These are phyloP conservation scores for Syngnathus floridae DNA, from an alignment of 2,113 vertebrate species.

Conservation along the genomic window DNA sequence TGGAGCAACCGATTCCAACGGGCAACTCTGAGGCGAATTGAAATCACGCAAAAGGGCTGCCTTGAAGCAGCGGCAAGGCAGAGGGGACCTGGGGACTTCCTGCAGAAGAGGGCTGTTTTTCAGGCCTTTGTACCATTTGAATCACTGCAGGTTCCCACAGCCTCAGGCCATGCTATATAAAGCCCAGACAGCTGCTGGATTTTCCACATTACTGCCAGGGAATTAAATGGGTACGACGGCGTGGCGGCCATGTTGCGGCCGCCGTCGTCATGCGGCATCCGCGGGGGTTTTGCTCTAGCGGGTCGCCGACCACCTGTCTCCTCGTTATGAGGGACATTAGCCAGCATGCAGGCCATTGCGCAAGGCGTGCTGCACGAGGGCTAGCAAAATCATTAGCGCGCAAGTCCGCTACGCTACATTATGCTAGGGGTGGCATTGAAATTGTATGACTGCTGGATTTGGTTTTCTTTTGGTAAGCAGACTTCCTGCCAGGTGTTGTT, in stretches of 20 bases:
- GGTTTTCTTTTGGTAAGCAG: neutral
- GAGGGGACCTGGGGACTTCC: neutral
- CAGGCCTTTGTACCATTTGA: constrained; percentile 51
- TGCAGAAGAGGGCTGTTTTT: neutral
- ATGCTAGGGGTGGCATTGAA: neutral
- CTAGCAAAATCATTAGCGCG: constrained; percentile 10
- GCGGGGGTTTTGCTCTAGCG: constrained; percentile 36
- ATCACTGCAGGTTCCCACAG: constrained; percentile 53
- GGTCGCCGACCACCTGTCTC: constrained; percentile 50
- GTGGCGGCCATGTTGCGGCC: constrained; percentile 36
- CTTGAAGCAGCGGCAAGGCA: neutral
- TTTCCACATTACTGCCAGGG: constrained; percentile 54
- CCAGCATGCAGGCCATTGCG: constrained; percentile 1
- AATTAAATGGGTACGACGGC: constrained; percentile 55
- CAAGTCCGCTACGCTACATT: constrained; percentile 10
- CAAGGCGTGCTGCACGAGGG: constrained; percentile 11
- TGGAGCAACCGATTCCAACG: neutral
- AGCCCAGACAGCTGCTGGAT: constrained; percentile 62
- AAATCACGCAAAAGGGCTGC: constrained; percentile 1
- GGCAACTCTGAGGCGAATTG: neutral
- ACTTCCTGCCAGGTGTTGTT: no score
- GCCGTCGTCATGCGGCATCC: constrained; percentile 40
- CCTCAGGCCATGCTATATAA: constrained; percentile 53
- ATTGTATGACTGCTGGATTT: neutral
- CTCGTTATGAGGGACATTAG: constrained; percentile 24